These are phyloP conservation scores for Seriola quinqueradiata DNA, from an alignment of 2,113 vertebrate species.

Conservation along the genomic window DNA sequence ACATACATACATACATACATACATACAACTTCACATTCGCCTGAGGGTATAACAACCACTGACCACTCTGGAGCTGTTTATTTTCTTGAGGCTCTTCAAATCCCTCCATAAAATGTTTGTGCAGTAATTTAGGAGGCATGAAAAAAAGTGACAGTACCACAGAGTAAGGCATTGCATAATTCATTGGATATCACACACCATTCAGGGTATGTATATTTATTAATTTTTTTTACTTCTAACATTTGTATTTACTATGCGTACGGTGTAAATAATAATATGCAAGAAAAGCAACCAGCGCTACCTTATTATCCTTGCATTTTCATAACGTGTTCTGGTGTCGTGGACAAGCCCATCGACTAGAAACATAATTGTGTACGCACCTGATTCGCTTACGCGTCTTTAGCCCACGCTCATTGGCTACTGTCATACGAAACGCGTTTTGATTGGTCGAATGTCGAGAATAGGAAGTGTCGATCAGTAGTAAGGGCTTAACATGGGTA, in stretches of 20 bases:
- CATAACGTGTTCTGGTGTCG: conserved; percentile 66
- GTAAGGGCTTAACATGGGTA: conserved; percentile 58
- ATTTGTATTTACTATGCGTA: neutral
- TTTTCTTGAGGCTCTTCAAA: no score
- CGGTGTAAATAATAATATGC: no score
- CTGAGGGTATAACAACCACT: neutral
- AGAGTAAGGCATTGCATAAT: neutral
- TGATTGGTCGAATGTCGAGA: conserved; percentile 73
- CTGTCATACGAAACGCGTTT: neutral
- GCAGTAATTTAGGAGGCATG: no score
- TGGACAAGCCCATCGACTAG: conserved; percentile 64
- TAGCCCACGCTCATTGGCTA: conserved; percentile 73
- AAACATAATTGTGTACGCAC: conserved; percentile 80
- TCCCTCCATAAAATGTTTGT: neutral
- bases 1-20: no score
- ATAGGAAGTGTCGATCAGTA: conserved; percentile 72
- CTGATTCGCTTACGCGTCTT: conserved; percentile 72
- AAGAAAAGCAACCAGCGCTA: neutral
- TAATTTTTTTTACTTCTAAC: neutral
- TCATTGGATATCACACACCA: no score
- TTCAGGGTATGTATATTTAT: no score
- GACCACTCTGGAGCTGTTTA: neutral
- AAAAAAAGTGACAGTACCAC: neutral
- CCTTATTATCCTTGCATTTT: neutral
- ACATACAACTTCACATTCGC: neutral